Evolutionary conservation across 2,888 invertebrate species (phyloP).

Genomic region (Trissolcus japonicus): DNA sequence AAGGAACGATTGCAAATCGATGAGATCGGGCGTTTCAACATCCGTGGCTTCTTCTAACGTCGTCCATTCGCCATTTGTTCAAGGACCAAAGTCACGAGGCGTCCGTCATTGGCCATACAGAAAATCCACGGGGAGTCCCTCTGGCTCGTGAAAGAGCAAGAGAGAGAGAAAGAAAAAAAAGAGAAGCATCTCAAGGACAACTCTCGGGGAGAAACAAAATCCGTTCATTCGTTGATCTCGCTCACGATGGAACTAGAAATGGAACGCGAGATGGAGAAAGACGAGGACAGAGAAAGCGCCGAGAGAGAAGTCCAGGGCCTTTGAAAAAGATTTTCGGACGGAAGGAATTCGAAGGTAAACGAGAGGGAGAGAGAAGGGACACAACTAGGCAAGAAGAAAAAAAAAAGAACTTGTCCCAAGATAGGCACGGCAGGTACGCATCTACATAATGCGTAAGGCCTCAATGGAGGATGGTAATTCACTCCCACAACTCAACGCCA

Average conservation of each 20-base stretch:
- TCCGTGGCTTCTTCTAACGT: constrained; percentile 48
- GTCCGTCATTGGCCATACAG: constrained; percentile 55
- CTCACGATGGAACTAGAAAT: constrained; percentile 52
- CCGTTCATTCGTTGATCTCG: constrained; percentile 49
- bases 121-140: constrained; percentile 58
- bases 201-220: constrained; percentile 48
- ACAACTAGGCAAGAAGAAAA: constrained; percentile 21
- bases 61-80: constrained; percentile 48
- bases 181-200: constrained; percentile 51
- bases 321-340: constrained; percentile 59
- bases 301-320: constrained; percentile 22
- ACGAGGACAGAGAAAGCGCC: constrained; percentile 29
- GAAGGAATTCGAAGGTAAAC: constrained; percentile 58
- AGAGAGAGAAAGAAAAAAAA: constrained; percentile 20
- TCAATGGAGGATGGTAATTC: constrained; percentile 51
- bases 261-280: constrained; percentile 34
- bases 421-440: constrained; percentile 53
- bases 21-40: constrained; percentile 28
- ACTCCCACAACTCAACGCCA: constrained; percentile 46
- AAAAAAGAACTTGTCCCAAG: constrained; percentile 53
- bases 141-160: constrained; percentile 10
- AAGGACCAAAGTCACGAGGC: constrained; percentile 56
- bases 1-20: constrained; percentile 47
- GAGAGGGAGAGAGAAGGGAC: constrained; percentile 25
- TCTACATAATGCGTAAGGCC: constrained; percentile 41